Evolutionary conservation across 2,888 invertebrate species (phyloP), one percentile per base, ranked within the genome.

Genomic region (Augiades crinisus): DNA sequence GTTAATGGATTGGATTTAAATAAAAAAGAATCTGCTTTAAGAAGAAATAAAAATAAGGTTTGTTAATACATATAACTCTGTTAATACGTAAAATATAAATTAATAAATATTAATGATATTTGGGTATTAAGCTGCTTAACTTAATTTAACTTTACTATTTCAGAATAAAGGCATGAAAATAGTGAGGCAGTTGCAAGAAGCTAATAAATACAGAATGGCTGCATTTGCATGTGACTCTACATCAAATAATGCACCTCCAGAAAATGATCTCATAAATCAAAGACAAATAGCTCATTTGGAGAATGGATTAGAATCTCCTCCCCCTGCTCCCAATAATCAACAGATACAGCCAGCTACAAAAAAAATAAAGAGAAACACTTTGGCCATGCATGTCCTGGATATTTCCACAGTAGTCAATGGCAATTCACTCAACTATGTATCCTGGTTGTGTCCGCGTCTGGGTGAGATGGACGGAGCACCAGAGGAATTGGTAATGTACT

Each of bases 401-500:
- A 94, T 98, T 61, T 92, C 94, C 14, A 91, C 93, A 63, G 92
- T 94, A 58, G 71, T 96, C 55, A 81, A 91, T 64, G 91, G 92
- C 13, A 92, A 92, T 53, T 91, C 91, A 49, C 88, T 89, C 13
- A 95, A 94, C 36, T 89, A 90, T 70, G 92, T 92, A 3, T 90
- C 92, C 19, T 95, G 95, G 95, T 78, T 94, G 56, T 92, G 93
- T 55, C 91, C 93, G 59, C 93, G 94, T 64, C 91, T 93, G 56
- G 92, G 91, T 12, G 92, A 94, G 67, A 90, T 92, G 62, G 87
- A 83, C 53, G 93, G 93, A 34, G 93, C 94, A 19, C 98, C 98
- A 0, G 96, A 97, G 72, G 96, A 98, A 72, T 93, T 97, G 41
- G 95, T 98, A 60, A 92, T 98, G 67, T 98, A 98, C 75, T 95